Percentiles rank a stretch among this genome's conserved stretches.
These are phyloP conservation scores for Heliocidaris erythrogramma DNA, from an alignment of 35 echinoderm and acorn worm species.

Conservation along the genomic window DNA sequence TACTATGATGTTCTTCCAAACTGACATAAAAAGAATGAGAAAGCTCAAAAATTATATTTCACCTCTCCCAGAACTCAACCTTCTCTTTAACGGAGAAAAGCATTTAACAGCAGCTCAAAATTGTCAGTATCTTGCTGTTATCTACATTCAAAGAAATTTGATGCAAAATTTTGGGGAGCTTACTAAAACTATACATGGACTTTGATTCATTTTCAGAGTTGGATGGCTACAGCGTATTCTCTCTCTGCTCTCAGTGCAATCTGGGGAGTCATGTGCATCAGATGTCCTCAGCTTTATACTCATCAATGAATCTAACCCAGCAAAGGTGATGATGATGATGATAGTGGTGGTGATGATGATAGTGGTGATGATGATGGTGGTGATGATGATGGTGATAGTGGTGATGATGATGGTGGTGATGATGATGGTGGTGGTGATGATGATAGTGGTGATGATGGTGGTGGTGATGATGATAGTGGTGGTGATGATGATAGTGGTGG, in stretches of 20 bases:
- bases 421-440: background rate
- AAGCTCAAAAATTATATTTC: too few relatives aligned
- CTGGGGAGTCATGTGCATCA: conserved; percentile 88
- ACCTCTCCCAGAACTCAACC: too few relatives aligned
- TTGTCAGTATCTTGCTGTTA: too few relatives aligned
- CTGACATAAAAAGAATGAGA: too few relatives aligned
- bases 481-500: background rate
- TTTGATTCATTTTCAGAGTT: conserved; percentile 55
- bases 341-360: background rate
- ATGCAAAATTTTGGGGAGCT: background rate
- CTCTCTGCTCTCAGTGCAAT: conserved; percentile 85
- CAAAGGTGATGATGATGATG: conserved; percentile 48
- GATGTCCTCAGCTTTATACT: conserved; percentile 93
- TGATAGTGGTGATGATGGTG: background rate
- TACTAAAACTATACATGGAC: background rate
- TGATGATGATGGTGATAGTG: background rate
- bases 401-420: background rate
- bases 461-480: background rate
- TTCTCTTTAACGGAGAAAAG: too few relatives aligned
- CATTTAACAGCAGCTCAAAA: too few relatives aligned
- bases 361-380: background rate
- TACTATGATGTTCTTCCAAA: too few relatives aligned
- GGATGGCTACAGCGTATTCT: conserved; percentile 92
- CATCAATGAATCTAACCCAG: conserved; percentile 69
- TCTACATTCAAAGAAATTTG: background rate